Conservation (phyloP, 2,113 vertebrate species). For the Phoxinus phoxinus region DNA sequence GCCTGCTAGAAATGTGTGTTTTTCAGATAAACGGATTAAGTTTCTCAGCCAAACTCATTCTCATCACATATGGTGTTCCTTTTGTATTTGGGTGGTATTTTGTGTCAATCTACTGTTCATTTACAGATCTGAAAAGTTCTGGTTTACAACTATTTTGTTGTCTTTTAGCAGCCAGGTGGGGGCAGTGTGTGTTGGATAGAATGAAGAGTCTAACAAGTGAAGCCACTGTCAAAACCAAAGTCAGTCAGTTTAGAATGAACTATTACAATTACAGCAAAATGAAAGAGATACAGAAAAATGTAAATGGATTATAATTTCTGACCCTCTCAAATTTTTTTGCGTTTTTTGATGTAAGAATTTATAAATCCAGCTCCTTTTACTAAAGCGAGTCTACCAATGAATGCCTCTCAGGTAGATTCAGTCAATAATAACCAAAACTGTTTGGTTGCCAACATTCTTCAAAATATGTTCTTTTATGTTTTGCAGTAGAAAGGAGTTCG, state of each 20-base stretch:
- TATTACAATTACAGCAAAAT: neutral
- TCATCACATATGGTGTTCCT: neutral
- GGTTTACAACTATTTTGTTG: neutral
- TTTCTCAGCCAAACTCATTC: neutral
- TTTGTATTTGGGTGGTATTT: neutral
- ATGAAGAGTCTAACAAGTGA: neutral
- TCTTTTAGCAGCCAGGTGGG: conserved; percentile 28
- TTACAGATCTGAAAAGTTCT: neutral
- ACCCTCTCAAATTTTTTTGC: neutral
- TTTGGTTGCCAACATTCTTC: too few relatives aligned
- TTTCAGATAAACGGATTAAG: neutral
- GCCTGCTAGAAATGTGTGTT: neutral
- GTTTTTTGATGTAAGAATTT: neutral
- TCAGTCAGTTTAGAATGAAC: neutral
- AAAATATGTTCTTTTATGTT: too few relatives aligned
- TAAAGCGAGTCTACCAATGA: neutral
- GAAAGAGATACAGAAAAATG: neutral
- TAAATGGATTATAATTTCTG: neutral
- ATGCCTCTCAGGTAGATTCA: neutral
- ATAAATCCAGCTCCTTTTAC: neutral
- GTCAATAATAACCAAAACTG: too few relatives aligned
- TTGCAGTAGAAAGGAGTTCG: too few relatives aligned
- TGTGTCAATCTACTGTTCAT: neutral
- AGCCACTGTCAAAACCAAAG: neutral
- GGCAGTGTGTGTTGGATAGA: conserved; percentile 37